Base-by-base conservation (phyloP, 2,113 vertebrate genomes). In the Thalassoma bifasciatum region DNA sequence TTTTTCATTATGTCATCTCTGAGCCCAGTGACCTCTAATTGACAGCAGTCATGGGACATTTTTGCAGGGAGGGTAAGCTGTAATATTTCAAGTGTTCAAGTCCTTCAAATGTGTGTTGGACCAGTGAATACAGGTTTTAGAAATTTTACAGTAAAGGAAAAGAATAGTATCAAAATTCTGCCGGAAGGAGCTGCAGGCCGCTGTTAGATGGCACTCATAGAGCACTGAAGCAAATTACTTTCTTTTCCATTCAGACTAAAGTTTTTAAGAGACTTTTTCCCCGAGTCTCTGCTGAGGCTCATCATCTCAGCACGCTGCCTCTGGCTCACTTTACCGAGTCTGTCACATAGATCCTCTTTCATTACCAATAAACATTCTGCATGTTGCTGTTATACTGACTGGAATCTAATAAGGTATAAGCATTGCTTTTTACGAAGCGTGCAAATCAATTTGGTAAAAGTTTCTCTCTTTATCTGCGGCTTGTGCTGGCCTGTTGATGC, bases 321-420 rank as follows among this genome's bases (percentile, higher is more conserved):
- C 59, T 51, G 24, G 61, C 76, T 87, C 77, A 9, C 83, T 83
- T 87, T 79, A 67, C 81, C 26, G 1, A 88, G 69, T 87, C 83
- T 86, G 84, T 82, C 82, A 85, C 84, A 93, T 87, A 93, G 92
- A 90, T 90, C 77, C 83, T 80, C 89, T 92, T 93, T 92, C 88
- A 92, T 89, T 83, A 87, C 83, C 91, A 92, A 88, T 93, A 91
- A 92, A 91, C 91, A 87, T 90, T 81, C 88, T 84, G 77, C 86
- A 84, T 90, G 89, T 81, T 72, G 88, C 91, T 87, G 83, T 93
- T 86, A 93, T 89, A 89, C 83, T 87, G 86, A 86, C 86, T 72
- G 81, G 79, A 92, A 92, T 94, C 92, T 93, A 94, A 94, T 94
- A 92, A 94, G 83, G 79, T 89, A 84, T 82, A 89, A 89, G 88